Evolutionary conservation across 1,140 invertebrate genomes (phyloP).

Genomic region (Ips typographus): DNA sequence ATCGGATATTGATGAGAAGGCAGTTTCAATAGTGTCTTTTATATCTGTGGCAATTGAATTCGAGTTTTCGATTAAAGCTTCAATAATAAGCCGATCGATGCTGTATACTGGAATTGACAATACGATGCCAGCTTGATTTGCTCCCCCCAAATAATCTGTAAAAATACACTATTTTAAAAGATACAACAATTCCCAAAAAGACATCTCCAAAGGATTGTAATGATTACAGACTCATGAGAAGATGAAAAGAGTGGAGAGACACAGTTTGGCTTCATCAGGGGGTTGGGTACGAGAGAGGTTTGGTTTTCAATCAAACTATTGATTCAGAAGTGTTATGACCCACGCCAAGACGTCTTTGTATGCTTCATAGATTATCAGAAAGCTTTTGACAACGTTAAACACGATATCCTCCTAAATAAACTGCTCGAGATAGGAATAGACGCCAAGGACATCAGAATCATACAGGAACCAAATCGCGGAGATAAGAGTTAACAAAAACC

Average conservation of each 20-base stretch:
- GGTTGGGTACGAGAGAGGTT: background rate
- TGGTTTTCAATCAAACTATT: background rate
- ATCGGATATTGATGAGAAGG: constrained; percentile 20
- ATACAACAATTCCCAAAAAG: too few relatives aligned
- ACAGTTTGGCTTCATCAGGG: too few relatives aligned
- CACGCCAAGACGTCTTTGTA: too few relatives aligned
- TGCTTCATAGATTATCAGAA: too few relatives aligned
- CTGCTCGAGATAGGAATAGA: too few relatives aligned
- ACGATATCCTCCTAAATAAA: too few relatives aligned
- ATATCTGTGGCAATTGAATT: constrained; percentile 36
- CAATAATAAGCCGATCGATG: constrained; percentile 43
- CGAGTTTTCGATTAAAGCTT: constrained; percentile 35
- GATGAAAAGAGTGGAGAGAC: background rate
- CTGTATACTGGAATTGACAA: constrained; percentile 37
- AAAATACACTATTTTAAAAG: constrained; percentile 3
- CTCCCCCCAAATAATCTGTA: constrained; percentile 41
- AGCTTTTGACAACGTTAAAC: too few relatives aligned
- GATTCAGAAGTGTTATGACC: background rate
- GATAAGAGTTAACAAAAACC: too few relatives aligned
- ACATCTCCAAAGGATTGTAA: background rate
- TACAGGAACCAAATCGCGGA: too few relatives aligned
- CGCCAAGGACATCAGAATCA: too few relatives aligned
- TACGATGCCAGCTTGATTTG: constrained; percentile 37
- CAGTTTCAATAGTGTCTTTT: constrained; percentile 38
- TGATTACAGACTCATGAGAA: too few relatives aligned